Evolutionary conservation across 2,888 invertebrate genomes (phyloP), one percentile per base, ranked within the genome.

Genomic region (Muschampia plurimacula): DNA sequence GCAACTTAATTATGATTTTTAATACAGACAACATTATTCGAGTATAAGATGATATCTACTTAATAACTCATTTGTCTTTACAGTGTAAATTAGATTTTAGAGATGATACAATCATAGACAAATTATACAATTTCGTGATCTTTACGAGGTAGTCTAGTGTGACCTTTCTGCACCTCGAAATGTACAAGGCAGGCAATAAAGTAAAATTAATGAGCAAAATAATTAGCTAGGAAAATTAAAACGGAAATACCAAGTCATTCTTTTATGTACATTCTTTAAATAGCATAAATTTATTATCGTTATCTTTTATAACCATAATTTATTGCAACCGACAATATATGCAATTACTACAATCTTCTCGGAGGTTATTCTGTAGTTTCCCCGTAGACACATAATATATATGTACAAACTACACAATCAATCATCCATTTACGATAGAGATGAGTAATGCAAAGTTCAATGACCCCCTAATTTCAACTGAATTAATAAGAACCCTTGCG

Each of bases 381-480:
- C 55, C 22, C 22, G 28, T 12, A 57, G 12, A 28, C 57, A 57
- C 12, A 57, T 60, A 15, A 36, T 22, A 44, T 15, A 57, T 15
- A 57, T 28, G 59, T 60, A 71, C 41, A 41, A 39, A 66, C 39
- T 49, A 32, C 49, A 66, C 49, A 71, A 71, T 71, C 65, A 66
- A 71, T 71, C 71, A 71, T 71, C 59, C 39, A 57, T 71, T 57
- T 49, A 62, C 60, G 65, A n/a, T 70, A 70, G 69, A 65, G 64
- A 71, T 46, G 66, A 71, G 71, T 66, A 46, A 66, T 60, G 66
- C 66, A 71, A 66, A 66, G 71, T 71, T 60, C 66, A 49, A 49
- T 15, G 12, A 71, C 66, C 66, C 32, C 65, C 39, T 22, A 66
- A 66, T 66, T 49, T 66, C 66, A 71, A 71, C 59, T 32, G 49